Base-by-base conservation (phyloP, 2,113 vertebrate genomes). In the Ophthalmolycus amberensis region DNA sequence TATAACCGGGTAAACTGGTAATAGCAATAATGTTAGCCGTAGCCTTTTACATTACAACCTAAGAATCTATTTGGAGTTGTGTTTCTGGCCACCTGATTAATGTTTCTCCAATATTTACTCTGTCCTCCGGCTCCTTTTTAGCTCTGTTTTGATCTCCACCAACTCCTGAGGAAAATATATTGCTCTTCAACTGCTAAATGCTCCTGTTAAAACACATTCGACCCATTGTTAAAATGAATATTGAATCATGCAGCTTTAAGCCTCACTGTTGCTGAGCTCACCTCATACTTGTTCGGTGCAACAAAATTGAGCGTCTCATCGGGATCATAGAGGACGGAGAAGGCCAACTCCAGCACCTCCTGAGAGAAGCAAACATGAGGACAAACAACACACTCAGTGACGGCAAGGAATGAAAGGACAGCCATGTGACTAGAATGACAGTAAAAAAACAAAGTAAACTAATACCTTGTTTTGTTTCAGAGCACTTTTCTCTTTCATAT, bases 401-500 rank as follows among this genome's bases (percentile, higher is more conserved):
- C 10, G 64, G 18, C 5, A 80, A 68, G 68, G 12, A 56, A 29
- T 25, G 7, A 52, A 29, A 78, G 3, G 68, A 69, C n/a, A 54
- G 25, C 32, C 20, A 44, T 16, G 10, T 59, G 59, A 74, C 25
- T 56, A 22, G 5, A 73, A 60, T 64, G 42, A 50, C 9, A 71
- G 71, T 27, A 15, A 56, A 27, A 25, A 27, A 10, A 67, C 14
- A 54, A 67, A 56, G 0, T 62, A 34, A 65, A 38, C 60, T 11
- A 0, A 54, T 6, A 97, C 98, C 96, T 99, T 99, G 94, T 99
- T 99, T 94, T 99, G 98, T 86, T 99, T 99, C 79, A 99, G 95
- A 38, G 98, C 98, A 74, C 97, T 99, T 91, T 99, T 99, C 91
- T 99, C 98, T 69, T 99, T 99, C 98, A 99, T 99, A 88, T 99